Conservation (phyloP, 2,888 invertebrate species). For the Atherix ibis region DNA sequence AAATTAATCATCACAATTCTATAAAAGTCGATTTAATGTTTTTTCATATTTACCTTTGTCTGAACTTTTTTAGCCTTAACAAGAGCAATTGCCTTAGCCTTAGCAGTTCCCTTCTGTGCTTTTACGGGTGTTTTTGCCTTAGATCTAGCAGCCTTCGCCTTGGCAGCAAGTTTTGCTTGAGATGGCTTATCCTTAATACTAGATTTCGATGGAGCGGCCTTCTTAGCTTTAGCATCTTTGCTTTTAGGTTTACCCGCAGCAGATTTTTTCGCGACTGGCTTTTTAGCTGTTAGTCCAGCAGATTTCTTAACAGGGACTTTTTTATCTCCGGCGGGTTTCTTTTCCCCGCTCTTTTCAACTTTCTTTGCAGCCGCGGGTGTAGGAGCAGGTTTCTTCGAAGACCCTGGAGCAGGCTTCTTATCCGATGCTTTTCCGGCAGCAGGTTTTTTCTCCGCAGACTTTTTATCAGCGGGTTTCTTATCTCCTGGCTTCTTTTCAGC, state of each 20-base stretch:
- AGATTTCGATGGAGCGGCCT: slow-evolving; percentile 31
- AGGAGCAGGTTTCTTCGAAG: slow-evolving; percentile 36
- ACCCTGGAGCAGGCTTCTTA: slow-evolving; percentile 29
- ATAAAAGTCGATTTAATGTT: not conserved
- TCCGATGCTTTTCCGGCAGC: slow-evolving; percentile 20
- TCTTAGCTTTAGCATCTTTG: slow-evolving; percentile 31
- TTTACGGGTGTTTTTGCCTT: slow-evolving; percentile 17
- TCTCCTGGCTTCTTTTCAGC: slow-evolving; percentile 25
- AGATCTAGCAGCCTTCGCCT: slow-evolving; percentile 36
- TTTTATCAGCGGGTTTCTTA: slow-evolving; percentile 19
- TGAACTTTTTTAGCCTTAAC: slow-evolving; percentile 72
- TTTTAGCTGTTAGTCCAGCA: slow-evolving; percentile 21
- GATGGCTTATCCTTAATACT: slow-evolving; percentile 15
- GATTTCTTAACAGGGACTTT: slow-evolving; percentile 28
- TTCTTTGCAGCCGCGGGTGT: slow-evolving; percentile 26
- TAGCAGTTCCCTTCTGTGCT: slow-evolving; percentile 38
- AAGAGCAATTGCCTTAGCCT: slow-evolving; percentile 39
- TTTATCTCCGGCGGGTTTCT: slow-evolving; percentile 23
- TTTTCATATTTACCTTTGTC: slow-evolving; percentile 52
- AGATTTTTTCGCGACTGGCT: slow-evolving; percentile 23
- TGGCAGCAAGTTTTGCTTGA: slow-evolving; percentile 24
- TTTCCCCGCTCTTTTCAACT: slow-evolving; percentile 17
- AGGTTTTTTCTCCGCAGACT: slow-evolving; percentile 20
- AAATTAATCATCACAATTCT: slow-evolving; percentile 32
- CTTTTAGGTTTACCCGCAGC: slow-evolving; percentile 14